Base-by-base conservation (phyloP, 2,113 vertebrate genomes). In the Ptyas mucosa region DNA sequence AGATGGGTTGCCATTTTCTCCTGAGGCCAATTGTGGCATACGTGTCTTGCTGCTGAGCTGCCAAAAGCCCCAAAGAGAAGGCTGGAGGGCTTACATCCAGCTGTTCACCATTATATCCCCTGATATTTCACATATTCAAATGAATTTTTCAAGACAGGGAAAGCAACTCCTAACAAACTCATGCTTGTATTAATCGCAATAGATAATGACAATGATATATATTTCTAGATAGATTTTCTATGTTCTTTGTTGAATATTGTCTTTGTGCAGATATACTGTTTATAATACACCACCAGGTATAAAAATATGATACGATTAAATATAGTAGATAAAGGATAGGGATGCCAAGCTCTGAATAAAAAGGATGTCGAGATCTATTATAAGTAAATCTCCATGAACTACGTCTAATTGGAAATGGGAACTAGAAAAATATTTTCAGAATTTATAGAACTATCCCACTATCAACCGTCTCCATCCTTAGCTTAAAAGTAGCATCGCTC, bases 21-120 rank as follows among this genome's bases (percentile, higher is more conserved):
- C 88, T 55, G 46, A 95, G 93, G 23, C 29, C 1, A 93, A 93
- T 89, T 93, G 46, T 95, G 85, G 49, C 69, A 89, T 75, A 92
- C 90, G 69, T 8, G n/a, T 88, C 85, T 92, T 90, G 55, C 1
- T 89, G 85, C 4, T 94, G 15, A 93, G 26, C 6, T 86, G 26
- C 34, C 43, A 0, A 0, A 26, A n/a, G 4, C 15, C 87, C 2
- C 93, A 94, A 93, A 95, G 87, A 58, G 21, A 93, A 18, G 93
- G 88, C 85, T 87, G 92, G 69, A 49, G 87, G 34, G 87, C 52
- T 93, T 34, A 75, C 26, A 24, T 89, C 23, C 2, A 81, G 43
- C 96, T 93, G 29, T n/a, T 39, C 34, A 14, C 10, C 18, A 90
- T 57, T 92, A 54, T 5, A 24, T 43, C 75, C 57, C n/a, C 81